Conservation (phyloP, 1,140 invertebrate genomes). For the Drosophila tristis region DNA sequence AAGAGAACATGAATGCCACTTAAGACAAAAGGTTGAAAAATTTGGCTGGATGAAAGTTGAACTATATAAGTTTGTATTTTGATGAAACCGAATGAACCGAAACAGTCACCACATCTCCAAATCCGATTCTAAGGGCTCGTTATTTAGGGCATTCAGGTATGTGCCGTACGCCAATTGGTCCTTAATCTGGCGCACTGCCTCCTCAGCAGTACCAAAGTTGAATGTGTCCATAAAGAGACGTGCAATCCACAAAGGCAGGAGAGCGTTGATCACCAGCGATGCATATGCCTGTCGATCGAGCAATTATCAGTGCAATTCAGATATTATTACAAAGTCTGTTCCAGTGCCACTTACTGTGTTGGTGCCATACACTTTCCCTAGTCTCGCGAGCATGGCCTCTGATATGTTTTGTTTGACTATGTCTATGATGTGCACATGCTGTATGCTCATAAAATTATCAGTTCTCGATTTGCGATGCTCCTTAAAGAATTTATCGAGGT, state of each 20-base stretch:
- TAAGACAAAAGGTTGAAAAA: too few relatives aligned
- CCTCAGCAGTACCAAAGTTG: slow-evolving; percentile 25
- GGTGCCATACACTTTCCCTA: slow-evolving; percentile 40
- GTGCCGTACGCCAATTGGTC: slow-evolving; percentile 48
- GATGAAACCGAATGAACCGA: too few relatives aligned
- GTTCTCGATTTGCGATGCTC: too few relatives aligned
- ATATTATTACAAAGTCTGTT: background rate
- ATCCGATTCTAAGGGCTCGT: too few relatives aligned
- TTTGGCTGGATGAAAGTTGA: too few relatives aligned
- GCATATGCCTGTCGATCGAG: slow-evolving; percentile 32
- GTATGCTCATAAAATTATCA: slow-evolving; percentile 14
- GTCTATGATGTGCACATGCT: slow-evolving; percentile 57
- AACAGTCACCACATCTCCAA: too few relatives aligned
- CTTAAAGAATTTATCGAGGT: slow-evolving; percentile 51
- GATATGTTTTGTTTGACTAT: slow-evolving; percentile 47
- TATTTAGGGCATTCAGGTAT: slow-evolving; percentile 24
- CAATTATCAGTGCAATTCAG: background rate
- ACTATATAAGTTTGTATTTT: too few relatives aligned
- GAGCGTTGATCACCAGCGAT: slow-evolving; percentile 59
- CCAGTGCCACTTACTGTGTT: slow-evolving; percentile 37
- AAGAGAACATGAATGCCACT: slow-evolving; percentile 37
- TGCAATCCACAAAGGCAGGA: slow-evolving; percentile 69
- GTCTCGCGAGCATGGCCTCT: slow-evolving; percentile 53
- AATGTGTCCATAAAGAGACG: slow-evolving; percentile 69
- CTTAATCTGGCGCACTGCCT: slow-evolving; percentile 50